A percentile compares a stretch with the other conserved stretches of the same genome.
Evolutionary conservation across 2,113 vertebrate species (phyloP).

Genomic region (Tachysurus vachellii): DNA sequence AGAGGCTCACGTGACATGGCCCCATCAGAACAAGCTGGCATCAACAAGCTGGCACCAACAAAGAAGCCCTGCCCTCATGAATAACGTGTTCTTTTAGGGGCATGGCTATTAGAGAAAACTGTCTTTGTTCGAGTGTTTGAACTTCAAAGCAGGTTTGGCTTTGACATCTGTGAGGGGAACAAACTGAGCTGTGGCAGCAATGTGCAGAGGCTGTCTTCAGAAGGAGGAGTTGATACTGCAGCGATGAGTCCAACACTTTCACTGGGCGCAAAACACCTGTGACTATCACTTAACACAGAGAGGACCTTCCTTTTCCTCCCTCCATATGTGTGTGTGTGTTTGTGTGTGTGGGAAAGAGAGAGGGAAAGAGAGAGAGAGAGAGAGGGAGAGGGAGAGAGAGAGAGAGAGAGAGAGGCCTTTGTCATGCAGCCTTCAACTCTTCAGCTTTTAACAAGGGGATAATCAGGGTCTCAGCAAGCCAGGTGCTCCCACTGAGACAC

Average conservation of each 20-base stretch:
- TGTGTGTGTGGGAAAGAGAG: not conserved
- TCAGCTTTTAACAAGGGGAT: constrained; percentile 24
- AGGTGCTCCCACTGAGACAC: constrained; percentile 37
- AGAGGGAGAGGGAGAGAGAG: not conserved
- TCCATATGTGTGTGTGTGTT: not conserved
- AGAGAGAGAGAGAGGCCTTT: constrained; percentile 38
- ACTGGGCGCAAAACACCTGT: not conserved
- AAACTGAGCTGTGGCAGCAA: not conserved
- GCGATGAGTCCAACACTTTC: not conserved
- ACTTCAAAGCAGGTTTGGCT: not conserved
- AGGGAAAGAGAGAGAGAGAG: constrained; percentile 26
- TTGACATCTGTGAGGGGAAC: not conserved
- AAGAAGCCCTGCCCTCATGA: not conserved
- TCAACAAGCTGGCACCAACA: too few species aligned
- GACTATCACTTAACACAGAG: constrained; percentile 3
- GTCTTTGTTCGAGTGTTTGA: not conserved
- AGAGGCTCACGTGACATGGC: not conserved
- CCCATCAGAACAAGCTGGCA: not conserved
- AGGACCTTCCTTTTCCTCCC: not conserved
- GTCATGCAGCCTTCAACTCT: constrained; percentile 25
- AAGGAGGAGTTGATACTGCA: not conserved
- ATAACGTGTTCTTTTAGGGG: not conserved
- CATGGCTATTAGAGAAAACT: not conserved
- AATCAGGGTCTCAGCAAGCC: constrained; percentile 42
- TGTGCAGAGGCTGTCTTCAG: not conserved